These are phyloP conservation scores for Solen grandis DNA, from an alignment of 1,140 invertebrate species.

Conservation along the genomic window DNA sequence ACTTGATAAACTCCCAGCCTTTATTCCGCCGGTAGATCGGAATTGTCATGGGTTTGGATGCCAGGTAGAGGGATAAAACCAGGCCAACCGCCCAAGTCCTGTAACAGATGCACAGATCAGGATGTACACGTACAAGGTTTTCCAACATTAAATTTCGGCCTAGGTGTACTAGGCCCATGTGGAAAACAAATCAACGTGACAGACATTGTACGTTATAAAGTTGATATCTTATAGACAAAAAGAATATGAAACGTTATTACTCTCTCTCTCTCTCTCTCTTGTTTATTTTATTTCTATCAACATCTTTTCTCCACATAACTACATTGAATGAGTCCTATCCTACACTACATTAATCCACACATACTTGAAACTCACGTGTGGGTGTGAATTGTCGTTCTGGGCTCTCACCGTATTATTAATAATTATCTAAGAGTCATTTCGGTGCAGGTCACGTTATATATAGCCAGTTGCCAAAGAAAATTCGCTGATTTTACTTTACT, in stretches of 20 bases:
- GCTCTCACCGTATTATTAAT: too few species aligned
- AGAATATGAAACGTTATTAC: background rate
- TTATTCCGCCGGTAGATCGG: conserved; percentile 84
- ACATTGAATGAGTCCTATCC: too few species aligned
- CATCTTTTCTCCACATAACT: too few species aligned
- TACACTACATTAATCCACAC: too few species aligned
- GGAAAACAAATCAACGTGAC: background rate
- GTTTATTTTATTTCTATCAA: too few species aligned
- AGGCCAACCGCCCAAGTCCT: conserved; percentile 90
- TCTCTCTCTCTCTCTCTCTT: too few species aligned
- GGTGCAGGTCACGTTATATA: too few species aligned
- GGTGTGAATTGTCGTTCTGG: too few species aligned
- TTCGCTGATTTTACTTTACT: too few species aligned
- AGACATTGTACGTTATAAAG: background rate
- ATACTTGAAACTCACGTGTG: too few species aligned
- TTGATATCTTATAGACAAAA: background rate
- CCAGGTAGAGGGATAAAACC: conserved; percentile 90
- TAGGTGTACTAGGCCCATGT: background rate
- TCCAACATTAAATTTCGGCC: background rate
- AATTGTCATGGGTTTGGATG: conserved; percentile 85
- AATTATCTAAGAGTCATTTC: too few species aligned
- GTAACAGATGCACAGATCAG: conserved; percentile 65
- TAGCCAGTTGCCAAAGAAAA: too few species aligned
- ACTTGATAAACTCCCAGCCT: conserved; percentile 83
- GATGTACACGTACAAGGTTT: background rate